These are phyloP conservation scores for Echinarachnius parma DNA, from an alignment of 53 echinoderm and acorn worm species.

Conservation along the genomic window DNA sequence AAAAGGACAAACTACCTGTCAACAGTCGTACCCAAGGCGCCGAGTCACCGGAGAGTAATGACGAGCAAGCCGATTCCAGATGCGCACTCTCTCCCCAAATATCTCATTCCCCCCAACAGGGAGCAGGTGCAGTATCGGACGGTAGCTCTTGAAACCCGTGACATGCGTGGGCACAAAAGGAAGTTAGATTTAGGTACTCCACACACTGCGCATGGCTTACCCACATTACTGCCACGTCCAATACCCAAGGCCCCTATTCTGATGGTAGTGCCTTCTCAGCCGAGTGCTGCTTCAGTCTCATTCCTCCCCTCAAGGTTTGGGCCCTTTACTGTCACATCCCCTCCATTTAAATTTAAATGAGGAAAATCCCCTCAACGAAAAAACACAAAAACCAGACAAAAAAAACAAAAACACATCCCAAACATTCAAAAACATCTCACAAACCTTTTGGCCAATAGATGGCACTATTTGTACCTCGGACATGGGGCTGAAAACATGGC, in stretches of 20 bases:
- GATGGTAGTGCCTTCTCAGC: constrained; percentile 11
- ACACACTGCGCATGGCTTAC: background rate
- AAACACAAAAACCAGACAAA: too few species aligned
- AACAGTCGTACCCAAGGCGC: constrained; percentile 9
- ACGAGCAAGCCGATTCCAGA: constrained; percentile 12
- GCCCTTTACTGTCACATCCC: background rate
- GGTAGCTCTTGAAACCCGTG: background rate
- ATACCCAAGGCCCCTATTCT: constrained; percentile 19
- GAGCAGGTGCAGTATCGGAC: constrained; percentile 12
- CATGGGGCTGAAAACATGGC: too few species aligned
- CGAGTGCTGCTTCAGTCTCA: constrained; percentile 6
- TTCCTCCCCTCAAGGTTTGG: background rate
- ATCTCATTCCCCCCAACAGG: background rate
- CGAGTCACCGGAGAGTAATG: background rate
- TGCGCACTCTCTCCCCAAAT: constrained; percentile 22
- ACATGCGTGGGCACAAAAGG: background rate
- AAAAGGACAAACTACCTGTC: constrained; percentile 16
- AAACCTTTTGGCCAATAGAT: too few species aligned
- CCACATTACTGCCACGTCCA: background rate
- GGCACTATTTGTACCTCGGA: too few species aligned
- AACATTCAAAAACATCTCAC: too few species aligned
- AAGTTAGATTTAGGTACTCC: constrained; percentile 7
- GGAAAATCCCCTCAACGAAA: too few species aligned
- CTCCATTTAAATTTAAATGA: too few species aligned
- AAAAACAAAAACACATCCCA: too few species aligned